Conservation (phyloP, 2,797 vertebrate species). For the Siniperca obscura region DNA sequence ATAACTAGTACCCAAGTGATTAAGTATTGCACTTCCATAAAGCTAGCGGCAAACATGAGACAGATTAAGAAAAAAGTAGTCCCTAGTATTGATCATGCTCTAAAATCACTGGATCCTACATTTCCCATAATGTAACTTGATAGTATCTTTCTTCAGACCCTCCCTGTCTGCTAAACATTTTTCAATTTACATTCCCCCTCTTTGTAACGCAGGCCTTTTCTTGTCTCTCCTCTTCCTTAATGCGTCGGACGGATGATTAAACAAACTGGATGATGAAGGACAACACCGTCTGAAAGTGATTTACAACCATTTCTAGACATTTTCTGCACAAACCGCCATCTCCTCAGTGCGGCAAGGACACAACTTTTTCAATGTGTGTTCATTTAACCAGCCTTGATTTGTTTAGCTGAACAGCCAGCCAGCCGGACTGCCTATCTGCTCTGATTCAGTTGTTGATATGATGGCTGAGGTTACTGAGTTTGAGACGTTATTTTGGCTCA, state of each 20-base stretch:
- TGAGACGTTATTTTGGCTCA: constrained; percentile 76
- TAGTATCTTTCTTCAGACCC: not conserved
- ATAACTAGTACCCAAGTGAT: too few species aligned
- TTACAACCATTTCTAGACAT: constrained; percentile 39
- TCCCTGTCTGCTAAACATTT: not conserved
- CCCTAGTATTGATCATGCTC: not conserved
- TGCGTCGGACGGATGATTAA: constrained; percentile 34
- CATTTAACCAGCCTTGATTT: constrained; percentile 63
- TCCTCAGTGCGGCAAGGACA: constrained; percentile 37
- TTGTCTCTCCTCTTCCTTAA: constrained; percentile 21
- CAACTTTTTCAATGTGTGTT: constrained; percentile 36
- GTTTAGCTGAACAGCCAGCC: constrained; percentile 57
- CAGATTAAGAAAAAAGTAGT: not conserved
- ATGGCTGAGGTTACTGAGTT: constrained; percentile 74
- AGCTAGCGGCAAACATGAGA: not conserved
- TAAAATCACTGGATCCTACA: not conserved
- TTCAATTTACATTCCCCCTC: not conserved
- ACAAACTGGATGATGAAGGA: constrained; percentile 53
- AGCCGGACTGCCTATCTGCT: constrained; percentile 67
- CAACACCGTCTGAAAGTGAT: constrained; percentile 36
- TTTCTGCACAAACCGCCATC: constrained; percentile 22
- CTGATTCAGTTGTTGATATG: constrained; percentile 73
- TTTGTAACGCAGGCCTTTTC: not conserved
- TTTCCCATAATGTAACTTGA: not conserved
- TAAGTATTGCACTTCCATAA: not conserved